phyloP scores from a whole-genome alignment of 2,797 vertebrate species.

The Microctenopoma steveboyesi region DNA sequence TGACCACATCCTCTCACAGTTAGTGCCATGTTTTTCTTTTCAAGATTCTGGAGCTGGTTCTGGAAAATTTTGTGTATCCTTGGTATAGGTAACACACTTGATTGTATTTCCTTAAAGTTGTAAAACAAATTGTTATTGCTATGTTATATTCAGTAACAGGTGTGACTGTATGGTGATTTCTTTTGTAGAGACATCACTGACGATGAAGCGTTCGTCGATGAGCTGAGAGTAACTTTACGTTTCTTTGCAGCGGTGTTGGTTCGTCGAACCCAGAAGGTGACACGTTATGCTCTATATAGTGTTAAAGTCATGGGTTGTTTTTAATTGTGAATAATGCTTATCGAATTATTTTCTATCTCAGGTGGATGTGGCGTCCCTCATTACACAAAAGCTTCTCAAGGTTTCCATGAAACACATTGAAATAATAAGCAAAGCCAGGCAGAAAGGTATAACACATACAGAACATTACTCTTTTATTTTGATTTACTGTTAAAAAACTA shows the following conservation, averaged over 20 bases:
- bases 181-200: constrained; percentile 91
- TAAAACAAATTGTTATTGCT: neutral
- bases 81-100: constrained; percentile 92
- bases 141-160: neutral
- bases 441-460: constrained; percentile 87
- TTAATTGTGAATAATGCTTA: neutral
- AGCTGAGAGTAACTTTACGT: constrained; percentile 89
- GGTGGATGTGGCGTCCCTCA: constrained; percentile 93
- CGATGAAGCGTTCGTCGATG: constrained; percentile 96
- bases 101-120: neutral
- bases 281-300: neutral
- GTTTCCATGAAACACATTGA: constrained; percentile 98
- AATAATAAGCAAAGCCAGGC: constrained; percentile 95
- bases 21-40: constrained; percentile 1
- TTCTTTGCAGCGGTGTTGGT: constrained; percentile 94
- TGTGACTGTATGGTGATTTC: constrained; percentile 22
- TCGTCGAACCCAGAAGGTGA: constrained; percentile 94
- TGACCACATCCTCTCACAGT: neutral
- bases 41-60: constrained; percentile 94
- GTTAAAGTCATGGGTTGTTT: neutral
- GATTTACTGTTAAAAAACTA: neutral
- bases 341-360: constrained; percentile 53
- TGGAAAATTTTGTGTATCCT: constrained; percentile 97
- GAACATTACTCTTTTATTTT: neutral
- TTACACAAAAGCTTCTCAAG: constrained; percentile 94